Conservation (phyloP, 1,140 invertebrate species). For the Trichomalopsis sarcophagae region DNA sequence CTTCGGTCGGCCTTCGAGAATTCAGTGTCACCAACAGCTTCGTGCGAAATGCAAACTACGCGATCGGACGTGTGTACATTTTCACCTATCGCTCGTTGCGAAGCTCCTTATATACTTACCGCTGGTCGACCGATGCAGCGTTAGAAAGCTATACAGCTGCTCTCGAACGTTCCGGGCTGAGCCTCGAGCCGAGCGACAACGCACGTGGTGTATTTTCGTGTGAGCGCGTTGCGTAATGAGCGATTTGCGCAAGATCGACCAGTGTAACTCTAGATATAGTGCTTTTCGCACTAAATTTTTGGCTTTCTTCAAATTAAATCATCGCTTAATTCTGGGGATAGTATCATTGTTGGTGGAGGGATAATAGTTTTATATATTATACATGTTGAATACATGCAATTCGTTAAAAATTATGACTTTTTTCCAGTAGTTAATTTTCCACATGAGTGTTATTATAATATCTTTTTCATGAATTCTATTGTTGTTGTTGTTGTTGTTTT, state of each 20-base stretch:
- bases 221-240: slow-evolving; percentile 65
- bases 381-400: too few relatives aligned
- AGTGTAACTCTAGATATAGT: not conserved
- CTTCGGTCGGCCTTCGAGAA: not conserved
- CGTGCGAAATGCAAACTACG: not conserved
- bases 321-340: too few relatives aligned
- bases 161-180: slow-evolving; percentile 55
- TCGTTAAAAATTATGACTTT: too few relatives aligned
- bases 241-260: slow-evolving; percentile 64
- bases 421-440: too few relatives aligned
- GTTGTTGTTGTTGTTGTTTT: too few relatives aligned
- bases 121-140: not conserved
- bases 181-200: not conserved
- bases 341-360: too few relatives aligned
- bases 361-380: too few relatives aligned
- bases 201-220: slow-evolving; percentile 65
- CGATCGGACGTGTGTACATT: not conserved
- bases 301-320: too few relatives aligned
- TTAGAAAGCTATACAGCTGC: slow-evolving; percentile 12
- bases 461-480: too few relatives aligned
- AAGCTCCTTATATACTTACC: not conserved
- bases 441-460: too few relatives aligned
- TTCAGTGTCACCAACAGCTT: slow-evolving; percentile 8
- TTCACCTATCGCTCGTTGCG: not conserved
- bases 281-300: too few relatives aligned